Conservation (phyloP, 1,140 invertebrate species). For the Microplitis mediator region DNA sequence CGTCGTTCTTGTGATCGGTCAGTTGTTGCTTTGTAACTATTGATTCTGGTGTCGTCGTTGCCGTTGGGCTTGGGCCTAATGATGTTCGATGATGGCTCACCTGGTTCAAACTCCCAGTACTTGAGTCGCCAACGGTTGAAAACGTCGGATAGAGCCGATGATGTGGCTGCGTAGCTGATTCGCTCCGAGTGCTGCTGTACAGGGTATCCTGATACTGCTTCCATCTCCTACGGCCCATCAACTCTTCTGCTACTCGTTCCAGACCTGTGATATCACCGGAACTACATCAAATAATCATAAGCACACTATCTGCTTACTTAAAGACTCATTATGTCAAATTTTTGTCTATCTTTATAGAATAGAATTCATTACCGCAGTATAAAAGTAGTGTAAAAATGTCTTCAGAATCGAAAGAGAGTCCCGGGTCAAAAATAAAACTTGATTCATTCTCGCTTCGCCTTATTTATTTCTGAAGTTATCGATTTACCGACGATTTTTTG, state of each 20-base stretch:
- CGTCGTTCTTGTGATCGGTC: conserved; percentile 38
- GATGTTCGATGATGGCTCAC: conserved; percentile 35
- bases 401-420: too few relatives aligned
- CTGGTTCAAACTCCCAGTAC: conserved; percentile 22
- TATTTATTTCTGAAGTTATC: too few relatives aligned
- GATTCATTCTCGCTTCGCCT: too few relatives aligned
- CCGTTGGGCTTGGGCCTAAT: conserved; percentile 26
- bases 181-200: conserved; percentile 68
- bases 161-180: conserved; percentile 77
- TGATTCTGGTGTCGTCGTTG: conserved; percentile 40
- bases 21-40: conserved; percentile 18
- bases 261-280: conserved; percentile 73
- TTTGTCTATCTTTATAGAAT: not conserved
- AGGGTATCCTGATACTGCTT: conserved; percentile 86
- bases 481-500: too few relatives aligned
- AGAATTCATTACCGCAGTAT: too few relatives aligned
- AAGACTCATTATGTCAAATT: not conserved
- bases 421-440: too few relatives aligned
- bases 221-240: conserved; percentile 93
- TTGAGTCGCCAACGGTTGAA: conserved; percentile 41
- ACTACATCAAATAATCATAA: conserved; percentile 55
- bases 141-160: conserved; percentile 57
- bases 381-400: too few relatives aligned
- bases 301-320: conserved; percentile 27
- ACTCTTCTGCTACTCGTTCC: conserved; percentile 94